Base-by-base conservation (phyloP, 2,888 invertebrate genomes). In the Hyalella azteca region DNA sequence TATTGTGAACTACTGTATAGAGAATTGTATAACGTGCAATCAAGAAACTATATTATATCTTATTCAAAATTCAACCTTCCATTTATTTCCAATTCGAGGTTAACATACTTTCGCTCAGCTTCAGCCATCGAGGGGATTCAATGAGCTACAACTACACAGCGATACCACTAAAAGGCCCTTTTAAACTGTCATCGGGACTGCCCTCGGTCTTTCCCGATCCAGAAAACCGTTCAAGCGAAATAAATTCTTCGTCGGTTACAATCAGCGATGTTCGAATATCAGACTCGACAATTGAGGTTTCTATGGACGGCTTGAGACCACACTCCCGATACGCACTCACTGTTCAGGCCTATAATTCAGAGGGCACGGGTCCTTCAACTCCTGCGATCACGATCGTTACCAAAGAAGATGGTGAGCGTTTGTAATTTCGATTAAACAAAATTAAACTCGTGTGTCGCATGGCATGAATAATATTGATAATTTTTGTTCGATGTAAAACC, bases 361-460 rank as follows among this genome's bases (percentile, higher is more conserved):
- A 78, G 73, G 79, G 79, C 80, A 73, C 82, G 3, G 85, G 85
- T 0, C 84, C 84, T 2, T 48, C 79, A 48, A 80, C 85, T 3
- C 78, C 81, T 1, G 80, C 83, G 48, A 76, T 75, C 22, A 54
- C 77, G 45, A 75, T 75, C 73, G 73, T 81, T 41, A 85, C 85
- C 3, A 79, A 84, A 7, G 82, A 85, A 41, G 85, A 85, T 79
- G 82, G 84, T 82, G 77, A 82, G 84, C n/a, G n/a, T n/a, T n/a
- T n/a, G n/a, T n/a, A n/a, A n/a, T n/a, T n/a, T n/a, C n/a, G n/a
- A n/a, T n/a, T n/a, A n/a, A n/a, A n/a, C n/a, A n/a, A n/a, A n/a
- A n/a, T n/a, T n/a, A n/a, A n/a, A n/a, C n/a, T n/a, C n/a, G n/a
- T n/a, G n/a, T n/a, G n/a, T n/a, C n/a, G n/a, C n/a, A n/a, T n/a